Evolutionary conservation across 2,797 vertebrate species (phyloP).

Genomic region (Lates japonicus): DNA sequence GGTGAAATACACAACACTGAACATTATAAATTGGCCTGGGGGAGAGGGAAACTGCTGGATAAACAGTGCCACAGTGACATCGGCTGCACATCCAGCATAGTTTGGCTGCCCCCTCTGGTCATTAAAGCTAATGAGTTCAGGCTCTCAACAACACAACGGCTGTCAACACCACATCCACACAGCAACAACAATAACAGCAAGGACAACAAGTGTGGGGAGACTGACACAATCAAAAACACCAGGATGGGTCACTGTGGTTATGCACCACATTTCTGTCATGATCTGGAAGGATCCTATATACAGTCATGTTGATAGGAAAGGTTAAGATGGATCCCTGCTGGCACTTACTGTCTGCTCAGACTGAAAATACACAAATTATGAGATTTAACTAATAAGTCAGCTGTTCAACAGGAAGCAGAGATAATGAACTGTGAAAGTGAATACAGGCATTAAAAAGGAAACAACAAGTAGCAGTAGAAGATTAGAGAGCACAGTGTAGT

Average conservation of each 20-base stretch:
- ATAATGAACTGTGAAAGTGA: too few relatives aligned
- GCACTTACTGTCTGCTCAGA: background rate
- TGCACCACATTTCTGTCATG: background rate
- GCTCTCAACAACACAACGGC: constrained; percentile 46
- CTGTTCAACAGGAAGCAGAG: too few relatives aligned
- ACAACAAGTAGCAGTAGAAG: too few relatives aligned
- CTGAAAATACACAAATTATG: background rate
- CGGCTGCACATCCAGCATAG: constrained; percentile 41
- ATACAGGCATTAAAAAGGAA: too few relatives aligned
- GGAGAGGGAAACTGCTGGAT: constrained; percentile 54
- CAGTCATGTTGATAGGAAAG: background rate
- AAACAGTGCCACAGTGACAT: constrained; percentile 45
- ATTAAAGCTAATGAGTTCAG: constrained; percentile 73
- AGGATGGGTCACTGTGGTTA: background rate
- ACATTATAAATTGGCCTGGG: constrained; percentile 70
- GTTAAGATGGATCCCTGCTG: background rate
- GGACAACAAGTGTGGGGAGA: constrained; percentile 35
- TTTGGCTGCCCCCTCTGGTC: constrained; percentile 42
- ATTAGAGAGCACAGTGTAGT: too few relatives aligned
- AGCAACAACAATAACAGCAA: constrained; percentile 29
- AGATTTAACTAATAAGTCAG: too few relatives aligned
- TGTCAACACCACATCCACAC: constrained; percentile 41
- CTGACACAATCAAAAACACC: background rate
- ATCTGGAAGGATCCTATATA: background rate
- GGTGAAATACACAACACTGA: constrained; percentile 64